phyloP scores from a whole-genome alignment of 2,797 vertebrate genomes.

The Macropus fuliginosus region DNA sequence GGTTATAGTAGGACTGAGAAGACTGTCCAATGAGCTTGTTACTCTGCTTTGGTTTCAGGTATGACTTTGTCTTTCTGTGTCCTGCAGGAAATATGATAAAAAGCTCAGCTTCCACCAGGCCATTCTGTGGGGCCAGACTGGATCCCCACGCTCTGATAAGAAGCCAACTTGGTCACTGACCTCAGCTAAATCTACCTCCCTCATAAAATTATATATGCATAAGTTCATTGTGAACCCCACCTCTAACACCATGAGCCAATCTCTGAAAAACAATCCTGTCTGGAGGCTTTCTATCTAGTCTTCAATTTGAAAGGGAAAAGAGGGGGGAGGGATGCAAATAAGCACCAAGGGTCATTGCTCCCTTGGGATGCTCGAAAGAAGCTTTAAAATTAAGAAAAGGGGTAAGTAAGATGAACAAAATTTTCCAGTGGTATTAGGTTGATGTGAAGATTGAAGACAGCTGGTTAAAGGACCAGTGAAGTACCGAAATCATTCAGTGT shows the following conservation, averaged over 20 bases:
- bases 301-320: background rate
- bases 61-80: background rate
- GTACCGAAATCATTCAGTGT: background rate
- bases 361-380: constrained; percentile 12
- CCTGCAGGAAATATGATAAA: background rate
- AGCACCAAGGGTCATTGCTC: background rate
- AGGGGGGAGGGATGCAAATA: background rate
- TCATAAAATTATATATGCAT: background rate
- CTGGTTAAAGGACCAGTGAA: background rate
- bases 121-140: background rate
- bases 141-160: background rate
- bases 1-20: constrained; percentile 45
- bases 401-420: background rate
- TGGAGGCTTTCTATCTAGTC: background rate
- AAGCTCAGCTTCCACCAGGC: background rate
- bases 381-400: background rate
- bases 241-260: background rate
- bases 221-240: background rate
- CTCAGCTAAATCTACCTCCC: background rate
- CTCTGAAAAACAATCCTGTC: constrained; percentile 12
- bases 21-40: background rate
- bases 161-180: background rate
- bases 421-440: background rate
- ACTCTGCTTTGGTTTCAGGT: background rate
- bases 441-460: background rate